Evolutionary conservation across 2,888 invertebrate species (phyloP).

Genomic region (Ormyrus nitidulus): DNA sequence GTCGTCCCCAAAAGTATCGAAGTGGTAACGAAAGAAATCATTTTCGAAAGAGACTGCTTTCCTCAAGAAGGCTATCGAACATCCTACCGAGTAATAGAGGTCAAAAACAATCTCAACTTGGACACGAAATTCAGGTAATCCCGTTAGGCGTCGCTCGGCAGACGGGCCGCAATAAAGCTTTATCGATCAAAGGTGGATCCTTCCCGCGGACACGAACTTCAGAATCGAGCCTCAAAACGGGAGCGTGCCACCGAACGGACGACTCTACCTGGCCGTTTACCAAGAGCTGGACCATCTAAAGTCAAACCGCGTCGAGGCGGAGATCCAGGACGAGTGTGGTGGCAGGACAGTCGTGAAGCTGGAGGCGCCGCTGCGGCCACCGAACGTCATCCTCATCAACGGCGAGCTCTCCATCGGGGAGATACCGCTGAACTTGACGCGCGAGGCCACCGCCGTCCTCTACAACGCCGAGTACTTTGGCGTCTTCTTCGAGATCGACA

Average conservation of each 20-base stretch:
- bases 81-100: constrained; percentile 54
- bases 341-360: constrained; percentile 62
- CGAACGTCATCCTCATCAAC: constrained; percentile 62
- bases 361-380: constrained; percentile 50
- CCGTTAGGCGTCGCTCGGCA: no score
- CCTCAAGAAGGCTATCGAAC: constrained; percentile 71
- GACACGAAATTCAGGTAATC: constrained; percentile 61
- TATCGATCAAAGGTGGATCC: constrained; percentile 72
- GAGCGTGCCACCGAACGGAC: constrained; percentile 76
- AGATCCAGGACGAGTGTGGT: constrained; percentile 70
- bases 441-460: constrained; percentile 58
- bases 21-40: constrained; percentile 66
- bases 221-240: constrained; percentile 77
- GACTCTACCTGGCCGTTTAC: constrained; percentile 75
- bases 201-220: constrained; percentile 76
- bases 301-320: constrained; percentile 65
- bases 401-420: constrained; percentile 65
- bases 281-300: constrained; percentile 63
- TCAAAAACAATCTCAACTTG: constrained; percentile 63
- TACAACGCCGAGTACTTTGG: constrained; percentile 62
- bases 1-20: constrained; percentile 72
- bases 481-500: constrained; percentile 60
- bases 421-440: constrained; percentile 71
- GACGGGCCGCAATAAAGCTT: background rate
- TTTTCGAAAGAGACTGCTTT: constrained; percentile 73